Evolutionary conservation across 2,113 vertebrate species (phyloP).

Genomic region (Oophaga pumilio): DNA sequence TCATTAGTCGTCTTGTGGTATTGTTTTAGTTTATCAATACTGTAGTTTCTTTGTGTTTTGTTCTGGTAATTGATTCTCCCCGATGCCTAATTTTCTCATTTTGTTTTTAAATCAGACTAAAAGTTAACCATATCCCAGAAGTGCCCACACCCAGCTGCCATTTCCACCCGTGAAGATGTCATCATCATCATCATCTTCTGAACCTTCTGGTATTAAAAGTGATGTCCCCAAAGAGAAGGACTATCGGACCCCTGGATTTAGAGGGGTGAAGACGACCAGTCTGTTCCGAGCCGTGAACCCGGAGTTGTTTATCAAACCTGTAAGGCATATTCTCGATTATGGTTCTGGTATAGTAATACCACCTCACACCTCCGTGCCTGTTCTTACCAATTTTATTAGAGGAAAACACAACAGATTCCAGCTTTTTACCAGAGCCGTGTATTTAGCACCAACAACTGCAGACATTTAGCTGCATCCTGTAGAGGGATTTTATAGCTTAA

Average conservation of each 20-base stretch:
- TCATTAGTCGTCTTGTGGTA: neutral
- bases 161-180: slow-evolving; percentile 71
- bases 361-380: neutral
- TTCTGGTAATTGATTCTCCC: neutral
- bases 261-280: slow-evolving; percentile 78
- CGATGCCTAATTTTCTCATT: neutral
- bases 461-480: too few relatives aligned
- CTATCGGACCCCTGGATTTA: slow-evolving; percentile 78
- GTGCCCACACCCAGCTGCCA: neutral
- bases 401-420: too few relatives aligned
- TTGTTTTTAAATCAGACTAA: neutral
- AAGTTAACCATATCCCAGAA: neutral
- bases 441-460: too few relatives aligned
- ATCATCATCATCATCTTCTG: slow-evolving; percentile 66
- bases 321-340: slow-evolving; percentile 67
- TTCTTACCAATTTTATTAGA: too few relatives aligned
- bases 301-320: slow-evolving; percentile 95
- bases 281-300: slow-evolving; percentile 93
- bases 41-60: neutral
- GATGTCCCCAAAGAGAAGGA: slow-evolving; percentile 69
- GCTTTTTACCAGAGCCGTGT: too few relatives aligned
- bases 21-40: neutral
- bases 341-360: neutral
- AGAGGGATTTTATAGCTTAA: too few relatives aligned
- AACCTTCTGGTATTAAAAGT: slow-evolving; percentile 64